phyloP scores from a whole-genome alignment of 1,140 invertebrate species.

The Oncopeltus fasciatus region DNA sequence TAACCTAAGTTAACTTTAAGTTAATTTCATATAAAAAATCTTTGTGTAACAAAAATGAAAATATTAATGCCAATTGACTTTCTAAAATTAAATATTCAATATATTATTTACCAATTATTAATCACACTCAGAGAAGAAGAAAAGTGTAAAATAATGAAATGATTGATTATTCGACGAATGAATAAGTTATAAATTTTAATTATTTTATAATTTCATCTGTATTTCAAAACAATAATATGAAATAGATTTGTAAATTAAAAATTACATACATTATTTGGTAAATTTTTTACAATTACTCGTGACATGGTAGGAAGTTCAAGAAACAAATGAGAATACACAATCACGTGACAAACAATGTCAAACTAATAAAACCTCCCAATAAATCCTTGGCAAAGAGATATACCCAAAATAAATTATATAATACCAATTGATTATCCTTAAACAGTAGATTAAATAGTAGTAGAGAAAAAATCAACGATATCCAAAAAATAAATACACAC shows the following conservation, averaged over 20 bases:
- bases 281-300: conserved; percentile 23
- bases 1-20: too few species aligned
- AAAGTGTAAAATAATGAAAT: not conserved
- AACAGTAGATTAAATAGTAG: too few species aligned
- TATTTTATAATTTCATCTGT: not conserved
- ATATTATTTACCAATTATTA: not conserved
- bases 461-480: too few species aligned
- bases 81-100: not conserved
- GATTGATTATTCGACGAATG: not conserved
- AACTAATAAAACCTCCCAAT: too few species aligned
- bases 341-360: conserved; percentile 21
- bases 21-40: too few species aligned
- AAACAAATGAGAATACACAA: not conserved
- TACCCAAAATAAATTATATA: too few species aligned
- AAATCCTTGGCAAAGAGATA: too few species aligned
- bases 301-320: conserved; percentile 17
- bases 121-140: not conserved
- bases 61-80: too few species aligned
- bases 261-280: conserved; percentile 13
- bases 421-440: too few species aligned
- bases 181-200: not conserved
- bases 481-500: too few species aligned
- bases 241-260: not conserved
- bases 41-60: too few species aligned
- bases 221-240: not conserved